Conservation (phyloP, 1,140 invertebrate species). For the Bursaphelenchus mucronatus region DNA sequence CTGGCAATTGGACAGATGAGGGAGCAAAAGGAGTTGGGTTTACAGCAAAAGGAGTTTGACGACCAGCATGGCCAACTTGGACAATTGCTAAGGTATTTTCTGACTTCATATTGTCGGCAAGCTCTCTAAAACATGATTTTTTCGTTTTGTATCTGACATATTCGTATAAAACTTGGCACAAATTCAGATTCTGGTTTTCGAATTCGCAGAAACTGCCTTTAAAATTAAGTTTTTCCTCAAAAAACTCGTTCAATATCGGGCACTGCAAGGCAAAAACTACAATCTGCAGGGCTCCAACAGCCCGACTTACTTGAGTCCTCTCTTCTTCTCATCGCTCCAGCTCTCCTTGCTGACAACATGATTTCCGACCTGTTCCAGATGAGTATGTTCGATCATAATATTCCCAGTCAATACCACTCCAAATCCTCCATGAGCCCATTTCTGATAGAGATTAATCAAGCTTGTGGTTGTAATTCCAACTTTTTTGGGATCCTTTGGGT, state of each 20-base stretch:
- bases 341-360: slow-evolving; percentile 10
- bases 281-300: neutral
- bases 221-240: neutral
- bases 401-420: slow-evolving; percentile 26
- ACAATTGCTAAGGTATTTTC: slow-evolving; percentile 30
- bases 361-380: slow-evolving; percentile 22
- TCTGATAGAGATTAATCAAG: slow-evolving; percentile 27
- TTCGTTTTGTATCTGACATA: neutral
- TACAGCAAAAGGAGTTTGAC: slow-evolving; percentile 30
- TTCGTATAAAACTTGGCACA: neutral
- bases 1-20: slow-evolving; percentile 31
- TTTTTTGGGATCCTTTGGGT: slow-evolving; percentile 18
- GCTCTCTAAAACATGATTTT: neutral
- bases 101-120: slow-evolving; percentile 27
- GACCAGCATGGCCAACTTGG: slow-evolving; percentile 37
- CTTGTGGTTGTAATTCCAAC: slow-evolving; percentile 21
- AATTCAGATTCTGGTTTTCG: neutral
- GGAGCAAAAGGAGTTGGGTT: slow-evolving; percentile 37
- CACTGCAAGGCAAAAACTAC: neutral
- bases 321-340: neutral
- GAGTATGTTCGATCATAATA: slow-evolving; percentile 16
- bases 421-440: slow-evolving; percentile 22
- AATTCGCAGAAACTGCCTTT: neutral
- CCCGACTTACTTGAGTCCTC: slow-evolving; percentile 1
- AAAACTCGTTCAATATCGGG: neutral